A percentile compares a stretch with the other conserved stretches of the same genome.
Conservation (phyloP, 2,113 vertebrate genomes). For the Nerophis ophidion region DNA sequence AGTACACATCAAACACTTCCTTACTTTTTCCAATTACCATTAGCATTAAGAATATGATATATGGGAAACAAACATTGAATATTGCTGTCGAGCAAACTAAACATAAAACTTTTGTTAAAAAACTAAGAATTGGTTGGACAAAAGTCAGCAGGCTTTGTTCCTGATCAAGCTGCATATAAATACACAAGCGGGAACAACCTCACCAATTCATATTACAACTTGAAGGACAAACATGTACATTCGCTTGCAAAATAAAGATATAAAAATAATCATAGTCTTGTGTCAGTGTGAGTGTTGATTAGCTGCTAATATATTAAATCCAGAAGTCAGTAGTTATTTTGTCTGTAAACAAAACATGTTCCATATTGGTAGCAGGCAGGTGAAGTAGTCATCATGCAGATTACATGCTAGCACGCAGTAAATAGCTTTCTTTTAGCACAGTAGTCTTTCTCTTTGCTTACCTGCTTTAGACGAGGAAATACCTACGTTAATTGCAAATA, state of each 20-base stretch:
- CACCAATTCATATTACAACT: not conserved
- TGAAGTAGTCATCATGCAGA: not conserved
- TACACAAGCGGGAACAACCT: no score
- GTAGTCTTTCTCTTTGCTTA: not conserved
- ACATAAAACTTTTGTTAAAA: conserved; percentile 1
- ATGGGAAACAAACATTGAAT: not conserved
- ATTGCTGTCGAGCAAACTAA: conserved; percentile 17
- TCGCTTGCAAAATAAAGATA: not conserved
- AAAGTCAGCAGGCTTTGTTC: not conserved
- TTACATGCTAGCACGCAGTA: not conserved
- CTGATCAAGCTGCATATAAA: conserved; percentile 4
- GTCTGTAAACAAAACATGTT: not conserved
- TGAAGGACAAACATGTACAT: conserved; percentile 1
- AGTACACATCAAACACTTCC: no score
- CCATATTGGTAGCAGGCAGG: not conserved
- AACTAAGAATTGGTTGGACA: not conserved
- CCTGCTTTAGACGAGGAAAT: not conserved
- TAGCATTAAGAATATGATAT: no score
- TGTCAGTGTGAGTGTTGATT: not conserved
- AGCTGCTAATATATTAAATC: not conserved
- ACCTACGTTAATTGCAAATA: no score
- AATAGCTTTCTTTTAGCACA: not conserved
- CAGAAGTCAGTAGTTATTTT: not conserved
- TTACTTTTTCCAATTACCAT: no score
- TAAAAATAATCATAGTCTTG: not conserved